These are phyloP conservation scores for Ammospiza caudacuta DNA, from an alignment of 2,113 vertebrate genomes.

Conservation along the genomic window DNA sequence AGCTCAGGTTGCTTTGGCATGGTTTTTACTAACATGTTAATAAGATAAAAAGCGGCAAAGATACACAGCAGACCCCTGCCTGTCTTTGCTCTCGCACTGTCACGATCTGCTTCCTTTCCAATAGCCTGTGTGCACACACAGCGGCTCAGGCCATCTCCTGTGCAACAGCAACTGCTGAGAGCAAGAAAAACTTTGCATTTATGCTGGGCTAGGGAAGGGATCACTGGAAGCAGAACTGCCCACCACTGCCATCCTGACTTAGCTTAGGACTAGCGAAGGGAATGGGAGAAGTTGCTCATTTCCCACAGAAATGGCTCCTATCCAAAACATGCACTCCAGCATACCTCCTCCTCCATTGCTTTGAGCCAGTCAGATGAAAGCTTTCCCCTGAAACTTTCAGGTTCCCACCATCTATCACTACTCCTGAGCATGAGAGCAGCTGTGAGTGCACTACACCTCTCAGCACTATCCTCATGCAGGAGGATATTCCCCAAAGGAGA, in stretches of 20 bases:
- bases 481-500: not conserved
- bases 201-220: not conserved
- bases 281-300: not conserved
- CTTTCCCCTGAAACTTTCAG: not conserved
- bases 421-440: not conserved
- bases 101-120: constrained; percentile 35
- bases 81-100: constrained; percentile 60
- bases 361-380: not conserved
- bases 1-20: constrained; percentile 64
- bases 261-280: not conserved
- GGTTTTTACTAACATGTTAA: constrained; percentile 66
- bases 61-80: constrained; percentile 61
- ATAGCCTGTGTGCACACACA: not conserved
- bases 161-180: not conserved
- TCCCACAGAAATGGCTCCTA: constrained; percentile 10
- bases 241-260: not conserved
- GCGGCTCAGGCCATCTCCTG: not conserved
- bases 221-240: not conserved
- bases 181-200: not conserved
- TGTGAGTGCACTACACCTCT: not conserved
- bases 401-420: constrained; percentile 34
- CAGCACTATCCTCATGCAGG: not conserved
- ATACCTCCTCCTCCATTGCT: not conserved
- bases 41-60: constrained; percentile 62
- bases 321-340: not conserved